Conservation (phyloP, 1,140 invertebrate genomes). For the Phymastichus coffea region DNA sequence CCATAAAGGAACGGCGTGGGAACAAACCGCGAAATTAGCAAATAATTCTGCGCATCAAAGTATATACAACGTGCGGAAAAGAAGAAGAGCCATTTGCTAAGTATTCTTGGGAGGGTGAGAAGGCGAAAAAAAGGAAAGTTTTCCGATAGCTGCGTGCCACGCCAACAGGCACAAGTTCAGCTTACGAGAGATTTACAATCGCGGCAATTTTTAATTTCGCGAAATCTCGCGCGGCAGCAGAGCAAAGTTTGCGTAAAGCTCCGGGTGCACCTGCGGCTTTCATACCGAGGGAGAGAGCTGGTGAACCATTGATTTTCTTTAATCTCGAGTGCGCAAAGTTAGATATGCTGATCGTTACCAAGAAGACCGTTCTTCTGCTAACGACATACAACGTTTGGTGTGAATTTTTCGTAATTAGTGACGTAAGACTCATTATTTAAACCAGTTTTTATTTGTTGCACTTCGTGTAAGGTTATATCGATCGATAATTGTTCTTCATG, state of each 20-base stretch:
- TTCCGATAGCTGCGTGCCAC: conserved; percentile 2
- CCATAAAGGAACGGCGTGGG: background rate
- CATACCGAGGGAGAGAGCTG: background rate
- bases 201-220: conserved; percentile 23
- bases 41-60: background rate
- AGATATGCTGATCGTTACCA: conserved; percentile 10
- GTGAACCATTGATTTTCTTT: conserved; percentile 17
- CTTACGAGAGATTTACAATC: conserved; percentile 22
- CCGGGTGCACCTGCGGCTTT: conserved; percentile 20
- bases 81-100: background rate
- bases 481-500: too few relatives aligned
- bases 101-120: background rate
- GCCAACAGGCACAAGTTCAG: conserved; percentile 12
- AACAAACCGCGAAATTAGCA: background rate
- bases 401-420: too few relatives aligned
- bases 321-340: background rate
- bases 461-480: too few relatives aligned
- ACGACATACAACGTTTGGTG: too few relatives aligned
- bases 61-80: background rate
- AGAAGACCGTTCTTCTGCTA: too few relatives aligned
- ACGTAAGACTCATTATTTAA: too few relatives aligned
- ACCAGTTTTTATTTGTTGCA: too few relatives aligned
- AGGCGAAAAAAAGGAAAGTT: conserved; percentile 6
- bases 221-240: conserved; percentile 4
- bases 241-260: background rate